These are phyloP conservation scores for Rotaria magnacalcarata DNA, from an alignment of 2,888 invertebrate species.

Conservation along the genomic window DNA sequence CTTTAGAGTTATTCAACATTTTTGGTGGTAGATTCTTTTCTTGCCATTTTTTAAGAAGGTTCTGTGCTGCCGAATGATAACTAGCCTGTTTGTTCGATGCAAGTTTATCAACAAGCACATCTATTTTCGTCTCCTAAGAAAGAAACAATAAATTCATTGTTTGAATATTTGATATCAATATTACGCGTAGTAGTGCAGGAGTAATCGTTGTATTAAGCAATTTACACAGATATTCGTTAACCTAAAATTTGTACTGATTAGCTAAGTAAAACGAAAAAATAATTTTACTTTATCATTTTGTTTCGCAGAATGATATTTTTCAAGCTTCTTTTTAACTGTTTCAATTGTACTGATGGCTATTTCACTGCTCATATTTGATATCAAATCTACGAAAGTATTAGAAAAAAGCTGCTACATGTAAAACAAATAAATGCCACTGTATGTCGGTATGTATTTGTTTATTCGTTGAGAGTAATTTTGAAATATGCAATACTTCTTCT, in stretches of 20 bases:
- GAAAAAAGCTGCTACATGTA: background rate
- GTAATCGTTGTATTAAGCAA: background rate
- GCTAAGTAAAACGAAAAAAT: no score
- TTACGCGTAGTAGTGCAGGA: background rate
- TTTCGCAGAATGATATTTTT: background rate
- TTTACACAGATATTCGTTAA: background rate
- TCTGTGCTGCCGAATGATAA: background rate
- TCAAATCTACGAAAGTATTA: background rate
- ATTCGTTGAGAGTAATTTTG: background rate
- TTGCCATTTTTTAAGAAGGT: background rate
- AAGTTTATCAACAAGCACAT: background rate
- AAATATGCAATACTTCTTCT: no score
- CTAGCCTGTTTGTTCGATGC: background rate
- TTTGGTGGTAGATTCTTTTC: background rate
- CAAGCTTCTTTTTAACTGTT: background rate
- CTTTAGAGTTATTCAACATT: background rate
- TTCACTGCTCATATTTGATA: background rate
- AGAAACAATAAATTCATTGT: background rate
- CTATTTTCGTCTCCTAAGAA: background rate
- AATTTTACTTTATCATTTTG: conserved; percentile 15
- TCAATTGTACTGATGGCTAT: conserved; percentile 1
- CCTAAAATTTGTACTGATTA: background rate
- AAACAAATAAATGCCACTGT: no score
- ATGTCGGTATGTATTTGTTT: background rate
- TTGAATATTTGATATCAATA: background rate